A percentile compares a stretch with the other conserved stretches of the same genome.
Evolutionary conservation across 2,113 vertebrate species (phyloP).

Genomic region (Podilymbus podiceps): DNA sequence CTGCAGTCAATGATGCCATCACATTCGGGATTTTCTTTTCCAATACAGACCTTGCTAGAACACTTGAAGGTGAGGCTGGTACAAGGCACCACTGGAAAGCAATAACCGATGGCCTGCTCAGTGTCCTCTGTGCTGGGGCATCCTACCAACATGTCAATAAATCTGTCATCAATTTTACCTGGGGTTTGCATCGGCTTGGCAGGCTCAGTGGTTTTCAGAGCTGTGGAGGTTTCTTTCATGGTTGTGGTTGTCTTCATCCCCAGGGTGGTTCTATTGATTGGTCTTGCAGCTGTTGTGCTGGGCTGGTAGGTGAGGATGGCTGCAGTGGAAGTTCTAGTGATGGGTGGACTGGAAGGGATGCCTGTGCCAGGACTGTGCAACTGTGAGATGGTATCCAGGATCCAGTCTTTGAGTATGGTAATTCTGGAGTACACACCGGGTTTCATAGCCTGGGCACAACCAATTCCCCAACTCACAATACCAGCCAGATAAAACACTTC

Average conservation of each 20-base stretch:
- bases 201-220: background rate
- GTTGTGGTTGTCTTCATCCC: background rate
- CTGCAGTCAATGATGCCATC: constrained; percentile 82
- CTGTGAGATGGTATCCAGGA: constrained; percentile 72
- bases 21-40: constrained; percentile 86
- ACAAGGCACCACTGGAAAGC: constrained; percentile 74
- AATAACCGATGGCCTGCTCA: background rate
- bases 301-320: background rate
- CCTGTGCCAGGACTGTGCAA: background rate
- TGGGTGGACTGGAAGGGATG: background rate
- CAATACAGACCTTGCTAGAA: constrained; percentile 77
- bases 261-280: background rate
- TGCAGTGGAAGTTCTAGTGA: background rate
- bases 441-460: constrained; percentile 86
- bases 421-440: constrained; percentile 89
- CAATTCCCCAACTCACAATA: constrained; percentile 93
- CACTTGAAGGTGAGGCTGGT: constrained; percentile 81
- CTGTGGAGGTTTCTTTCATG: background rate
- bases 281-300: background rate
- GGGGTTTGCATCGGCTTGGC: constrained; percentile 31
- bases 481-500: constrained; percentile 91
- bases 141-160: background rate
- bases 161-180: constrained; percentile 38
- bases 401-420: constrained; percentile 86
- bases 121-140: background rate